These are phyloP conservation scores for Oxyura jamaicensis DNA, from an alignment of 2,113 vertebrate genomes.

Conservation along the genomic window DNA sequence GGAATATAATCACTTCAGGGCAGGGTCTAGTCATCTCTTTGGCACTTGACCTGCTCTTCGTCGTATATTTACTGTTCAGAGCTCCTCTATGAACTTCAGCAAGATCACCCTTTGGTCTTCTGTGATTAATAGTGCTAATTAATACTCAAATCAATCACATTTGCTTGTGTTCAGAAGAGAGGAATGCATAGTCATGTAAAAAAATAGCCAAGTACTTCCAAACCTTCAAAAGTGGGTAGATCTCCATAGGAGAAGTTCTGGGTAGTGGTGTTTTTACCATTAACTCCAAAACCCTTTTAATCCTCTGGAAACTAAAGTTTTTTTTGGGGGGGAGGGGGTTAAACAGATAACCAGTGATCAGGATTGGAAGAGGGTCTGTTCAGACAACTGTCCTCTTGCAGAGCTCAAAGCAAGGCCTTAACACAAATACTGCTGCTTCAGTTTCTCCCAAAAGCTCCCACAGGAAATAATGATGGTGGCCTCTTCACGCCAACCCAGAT, in stretches of 20 bases:
- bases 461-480: accelerated
- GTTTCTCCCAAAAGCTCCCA: not conserved
- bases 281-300: not conserved
- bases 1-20: conserved; percentile 54
- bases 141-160: conserved; percentile 48
- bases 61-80: conserved; percentile 13
- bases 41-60: conserved; percentile 56
- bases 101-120: not conserved
- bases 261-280: not conserved
- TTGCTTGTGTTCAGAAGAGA: not conserved
- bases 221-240: not conserved
- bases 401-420: not conserved
- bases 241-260: not conserved
- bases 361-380: not conserved
- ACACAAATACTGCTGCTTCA: not conserved
- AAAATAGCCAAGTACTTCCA: not conserved
- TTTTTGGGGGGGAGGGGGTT: not conserved
- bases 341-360: not conserved
- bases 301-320: not conserved
- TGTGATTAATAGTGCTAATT: conserved; percentile 46
- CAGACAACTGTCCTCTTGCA: not conserved
- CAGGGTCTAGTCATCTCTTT: conserved; percentile 52
- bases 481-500: not conserved
- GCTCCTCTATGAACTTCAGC: conserved; percentile 17
- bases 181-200: conserved; percentile 12